These are phyloP conservation scores for Astyanax mexicanus DNA, from an alignment of 2,797 vertebrate species.

Conservation along the genomic window DNA sequence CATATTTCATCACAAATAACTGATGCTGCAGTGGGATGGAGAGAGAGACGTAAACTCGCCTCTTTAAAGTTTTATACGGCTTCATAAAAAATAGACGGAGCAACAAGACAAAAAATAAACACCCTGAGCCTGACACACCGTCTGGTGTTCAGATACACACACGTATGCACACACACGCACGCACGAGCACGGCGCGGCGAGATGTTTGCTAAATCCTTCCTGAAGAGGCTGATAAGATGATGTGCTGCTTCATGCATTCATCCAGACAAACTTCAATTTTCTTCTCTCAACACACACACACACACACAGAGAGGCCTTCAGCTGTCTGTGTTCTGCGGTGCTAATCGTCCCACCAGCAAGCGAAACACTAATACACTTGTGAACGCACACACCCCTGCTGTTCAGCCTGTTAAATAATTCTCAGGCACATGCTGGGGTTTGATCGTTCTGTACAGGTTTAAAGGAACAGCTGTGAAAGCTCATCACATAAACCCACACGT, in stretches of 20 bases:
- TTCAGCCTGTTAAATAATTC: background rate
- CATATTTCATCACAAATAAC: background rate
- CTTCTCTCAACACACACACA: conserved; percentile 9
- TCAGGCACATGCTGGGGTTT: background rate
- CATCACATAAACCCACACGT: background rate
- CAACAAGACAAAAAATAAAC: background rate
- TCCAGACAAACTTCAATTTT: conserved; percentile 42
- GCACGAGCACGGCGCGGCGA: background rate
- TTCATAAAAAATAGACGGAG: background rate
- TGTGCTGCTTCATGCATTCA: conserved; percentile 23
- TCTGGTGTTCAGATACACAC: background rate
- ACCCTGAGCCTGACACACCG: background rate
- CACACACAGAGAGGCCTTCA: conserved; percentile 3
- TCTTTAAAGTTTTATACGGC: background rate
- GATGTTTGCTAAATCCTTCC: conserved; percentile 36
- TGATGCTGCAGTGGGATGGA: background rate
- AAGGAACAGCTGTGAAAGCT: background rate
- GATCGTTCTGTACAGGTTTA: background rate
- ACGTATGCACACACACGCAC: background rate
- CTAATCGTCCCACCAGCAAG: conserved; percentile 2
- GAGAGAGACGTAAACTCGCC: background rate
- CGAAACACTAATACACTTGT: background rate
- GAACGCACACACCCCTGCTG: background rate
- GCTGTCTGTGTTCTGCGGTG: conserved; percentile 3
- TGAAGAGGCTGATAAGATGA: conserved; percentile 46